Evolutionary conservation across 1,140 invertebrate species (phyloP), one percentile per base, ranked within the genome.

Genomic region (Planococcus citri): DNA sequence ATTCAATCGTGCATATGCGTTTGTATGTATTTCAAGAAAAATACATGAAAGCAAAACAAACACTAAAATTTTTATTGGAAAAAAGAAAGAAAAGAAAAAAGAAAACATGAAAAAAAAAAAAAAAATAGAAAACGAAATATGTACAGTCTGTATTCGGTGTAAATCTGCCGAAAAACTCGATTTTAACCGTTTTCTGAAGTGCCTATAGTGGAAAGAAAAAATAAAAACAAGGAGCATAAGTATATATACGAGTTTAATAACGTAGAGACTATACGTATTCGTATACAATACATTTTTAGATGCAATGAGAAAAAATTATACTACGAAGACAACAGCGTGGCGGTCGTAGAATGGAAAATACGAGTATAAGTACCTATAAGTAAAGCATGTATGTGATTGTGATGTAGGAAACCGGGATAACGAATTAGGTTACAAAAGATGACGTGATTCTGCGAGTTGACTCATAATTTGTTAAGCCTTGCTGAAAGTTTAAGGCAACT

Each of bases 401-500:
- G 29, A 33, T 12, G 12, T 33, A 33, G 29, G 12, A 51, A 51
- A 20, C 2, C 4, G 41, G 41, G 41, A 17, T 51, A n/a, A 9
- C 41, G 41, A 51, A 51, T 51, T 51, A 51, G 12, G 41, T 51
- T 51, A 20, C 6, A 51, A 51, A n/a, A 51, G 41, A 51, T 51
- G 41, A 51, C 41, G 41, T 51, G 41, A 51, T 51, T 51, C 41
- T 51, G 41, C 41, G 41, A 17, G 41, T 51, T 51, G 41, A 51
- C 41, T 51, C 41, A 51, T 51, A 51, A 51, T 51, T 51, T 51
- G 41, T 51, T 51, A 51, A 51, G 41, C 41, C 41, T 51, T 17
- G 41, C 41, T 51, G 41, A 51, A 51, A 51, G 41, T 51, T 51
- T 51, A 51, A 51, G n/a, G 41, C 41, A 51, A 51, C 41, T 17